Evolutionary conservation across 2,888 invertebrate species (phyloP).

Genomic region (Artemia sp.): DNA sequence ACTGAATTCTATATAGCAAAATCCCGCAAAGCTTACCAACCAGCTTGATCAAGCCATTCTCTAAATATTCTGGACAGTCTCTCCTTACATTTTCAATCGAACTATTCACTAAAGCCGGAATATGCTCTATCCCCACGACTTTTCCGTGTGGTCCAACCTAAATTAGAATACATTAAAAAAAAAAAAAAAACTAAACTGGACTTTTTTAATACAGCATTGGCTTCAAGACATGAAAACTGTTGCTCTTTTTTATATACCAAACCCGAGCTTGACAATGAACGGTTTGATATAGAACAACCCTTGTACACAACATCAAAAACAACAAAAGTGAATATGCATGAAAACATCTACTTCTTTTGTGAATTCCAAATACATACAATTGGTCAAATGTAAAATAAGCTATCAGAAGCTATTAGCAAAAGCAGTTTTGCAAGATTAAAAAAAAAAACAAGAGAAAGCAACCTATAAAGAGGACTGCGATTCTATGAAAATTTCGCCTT

Average conservation of each 20-base stretch:
- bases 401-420: too few species aligned
- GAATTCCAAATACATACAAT: too few species aligned
- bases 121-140: conserved; percentile 78
- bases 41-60: conserved; percentile 48
- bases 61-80: conserved; percentile 51
- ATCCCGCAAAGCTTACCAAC: conserved; percentile 39
- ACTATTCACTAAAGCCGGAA: conserved; percentile 55
- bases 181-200: background rate
- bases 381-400: too few species aligned
- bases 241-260: conserved; percentile 15
- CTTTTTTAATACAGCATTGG: background rate
- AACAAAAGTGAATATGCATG: too few species aligned
- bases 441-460: too few species aligned
- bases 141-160: conserved; percentile 45
- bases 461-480: too few species aligned
- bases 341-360: too few species aligned
- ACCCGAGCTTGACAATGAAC: background rate
- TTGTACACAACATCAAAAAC: too few species aligned
- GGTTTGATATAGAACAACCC: background rate
- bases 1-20: too few species aligned
- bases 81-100: conserved; percentile 57
- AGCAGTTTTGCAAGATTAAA: too few species aligned
- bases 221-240: background rate
- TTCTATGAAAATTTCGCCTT: too few species aligned
- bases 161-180: conserved; percentile 20